Evolutionary conservation across 2,888 invertebrate species (phyloP).

Genomic region (Papilio demoleus): DNA sequence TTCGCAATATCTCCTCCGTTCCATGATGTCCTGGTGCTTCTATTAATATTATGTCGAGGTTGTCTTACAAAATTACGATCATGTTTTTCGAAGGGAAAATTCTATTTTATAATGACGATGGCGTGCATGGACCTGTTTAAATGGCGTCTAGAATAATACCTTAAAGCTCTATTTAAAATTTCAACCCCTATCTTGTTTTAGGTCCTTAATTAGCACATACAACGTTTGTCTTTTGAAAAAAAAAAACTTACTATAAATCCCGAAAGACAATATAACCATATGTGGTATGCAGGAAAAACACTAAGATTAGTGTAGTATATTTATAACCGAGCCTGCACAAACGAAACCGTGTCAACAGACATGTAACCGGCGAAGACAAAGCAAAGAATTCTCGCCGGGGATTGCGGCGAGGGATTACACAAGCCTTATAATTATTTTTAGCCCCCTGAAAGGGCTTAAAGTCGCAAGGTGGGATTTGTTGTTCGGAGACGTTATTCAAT

Average conservation of each 20-base stretch:
- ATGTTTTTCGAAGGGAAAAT: slow-evolving; percentile 43
- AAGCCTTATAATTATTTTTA: slow-evolving; percentile 67
- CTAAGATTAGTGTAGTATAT: background rate
- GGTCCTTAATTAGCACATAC: too few relatives aligned
- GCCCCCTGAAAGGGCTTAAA: slow-evolving; percentile 75
- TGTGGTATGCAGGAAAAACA: background rate
- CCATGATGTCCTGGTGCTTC: slow-evolving; percentile 55
- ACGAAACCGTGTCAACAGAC: slow-evolving; percentile 41
- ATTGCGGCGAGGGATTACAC: slow-evolving; percentile 57
- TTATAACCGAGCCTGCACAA: slow-evolving; percentile 28
- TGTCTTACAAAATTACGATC: slow-evolving; percentile 53
- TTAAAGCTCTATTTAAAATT: too few relatives aligned
- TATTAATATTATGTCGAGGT: slow-evolving; percentile 53
- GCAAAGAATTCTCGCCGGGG: slow-evolving; percentile 49
- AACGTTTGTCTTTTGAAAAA: too few relatives aligned
- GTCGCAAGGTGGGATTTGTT: slow-evolving; percentile 76
- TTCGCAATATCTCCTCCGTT: slow-evolving; percentile 57
- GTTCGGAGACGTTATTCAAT: slow-evolving; percentile 74
- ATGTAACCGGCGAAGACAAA: slow-evolving; percentile 54
- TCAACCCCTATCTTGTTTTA: too few relatives aligned
- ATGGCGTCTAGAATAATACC: slow-evolving; percentile 22
- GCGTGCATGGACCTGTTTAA: slow-evolving; percentile 22
- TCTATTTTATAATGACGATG: slow-evolving; percentile 37
- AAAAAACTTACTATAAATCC: too few relatives aligned
- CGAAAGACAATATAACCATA: too few relatives aligned